phyloP scores from a whole-genome alignment of 2,888 invertebrate genomes.

The Tethea ocularis region DNA sequence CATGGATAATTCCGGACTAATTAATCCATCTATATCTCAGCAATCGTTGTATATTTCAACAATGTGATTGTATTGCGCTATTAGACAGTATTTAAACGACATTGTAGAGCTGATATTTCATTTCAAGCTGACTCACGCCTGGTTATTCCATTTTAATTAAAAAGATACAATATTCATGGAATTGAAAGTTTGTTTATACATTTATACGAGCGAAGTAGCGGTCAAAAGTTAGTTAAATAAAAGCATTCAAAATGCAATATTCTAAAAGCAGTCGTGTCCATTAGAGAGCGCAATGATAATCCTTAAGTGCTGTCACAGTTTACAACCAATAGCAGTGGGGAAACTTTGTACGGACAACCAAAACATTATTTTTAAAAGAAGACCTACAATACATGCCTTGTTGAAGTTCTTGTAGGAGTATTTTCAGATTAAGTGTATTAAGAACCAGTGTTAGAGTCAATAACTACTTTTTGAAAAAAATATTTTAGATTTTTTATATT shows the following conservation, averaged over 20 bases:
- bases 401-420: too few species aligned
- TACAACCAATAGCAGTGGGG: constrained; percentile 20
- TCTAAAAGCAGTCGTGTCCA: constrained; percentile 23
- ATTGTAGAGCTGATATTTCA: neutral
- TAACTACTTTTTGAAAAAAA: too few species aligned
- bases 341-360: too few species aligned
- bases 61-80: neutral
- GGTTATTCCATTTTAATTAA: neutral
- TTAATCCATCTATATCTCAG: neutral
- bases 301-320: constrained; percentile 28
- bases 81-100: neutral
- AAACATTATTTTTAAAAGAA: too few species aligned
- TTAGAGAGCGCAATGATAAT: constrained; percentile 37
- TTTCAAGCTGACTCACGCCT: neutral
- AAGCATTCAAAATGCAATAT: constrained; percentile 32
- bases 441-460: too few species aligned
- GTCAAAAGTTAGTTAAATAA: constrained; percentile 22
- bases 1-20: too few species aligned
- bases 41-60: neutral
- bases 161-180: neutral
- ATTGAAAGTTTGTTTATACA: neutral
- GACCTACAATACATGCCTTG: too few species aligned
- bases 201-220: constrained; percentile 16
- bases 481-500: too few species aligned
- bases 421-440: too few species aligned